These are phyloP conservation scores for Spilosoma lubricipeda DNA, from an alignment of 2,888 invertebrate species.

Conservation along the genomic window DNA sequence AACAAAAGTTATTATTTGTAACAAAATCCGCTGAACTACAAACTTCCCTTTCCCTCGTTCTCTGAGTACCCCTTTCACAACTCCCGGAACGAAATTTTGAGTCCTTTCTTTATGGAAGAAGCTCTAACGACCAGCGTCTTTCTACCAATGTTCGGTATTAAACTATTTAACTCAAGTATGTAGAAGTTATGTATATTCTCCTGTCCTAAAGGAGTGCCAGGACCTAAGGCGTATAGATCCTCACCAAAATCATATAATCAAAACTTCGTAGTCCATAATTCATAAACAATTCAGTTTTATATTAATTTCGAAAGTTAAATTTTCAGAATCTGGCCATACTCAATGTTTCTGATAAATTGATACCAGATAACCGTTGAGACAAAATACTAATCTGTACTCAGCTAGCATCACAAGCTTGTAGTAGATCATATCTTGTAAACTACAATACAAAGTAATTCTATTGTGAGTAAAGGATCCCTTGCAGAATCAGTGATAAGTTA, in stretches of 20 bases:
- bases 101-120: not conserved
- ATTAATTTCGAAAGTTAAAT: not conserved
- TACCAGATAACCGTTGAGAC: not conserved
- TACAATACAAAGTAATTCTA: conserved; percentile 15
- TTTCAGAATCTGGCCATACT: not conserved
- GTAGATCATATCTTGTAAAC: conserved; percentile 9
- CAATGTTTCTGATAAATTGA: not conserved
- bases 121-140: not conserved
- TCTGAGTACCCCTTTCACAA: no score
- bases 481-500: conserved; percentile 1
- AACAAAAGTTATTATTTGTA: not conserved
- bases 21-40: not conserved
- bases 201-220: not conserved
- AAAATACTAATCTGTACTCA: not conserved
- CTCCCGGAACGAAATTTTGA: no score
- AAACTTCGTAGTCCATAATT: not conserved
- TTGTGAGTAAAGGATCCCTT: not conserved
- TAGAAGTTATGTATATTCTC: not conserved
- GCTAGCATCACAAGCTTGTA: not conserved
- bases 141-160: no score
- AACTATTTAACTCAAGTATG: not conserved
- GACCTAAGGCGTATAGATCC: not conserved
- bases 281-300: not conserved
- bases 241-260: not conserved
- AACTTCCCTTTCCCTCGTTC: not conserved